These are phyloP conservation scores for Callinectes sapidus DNA, from an alignment of 2,888 invertebrate species.

Conservation along the genomic window DNA sequence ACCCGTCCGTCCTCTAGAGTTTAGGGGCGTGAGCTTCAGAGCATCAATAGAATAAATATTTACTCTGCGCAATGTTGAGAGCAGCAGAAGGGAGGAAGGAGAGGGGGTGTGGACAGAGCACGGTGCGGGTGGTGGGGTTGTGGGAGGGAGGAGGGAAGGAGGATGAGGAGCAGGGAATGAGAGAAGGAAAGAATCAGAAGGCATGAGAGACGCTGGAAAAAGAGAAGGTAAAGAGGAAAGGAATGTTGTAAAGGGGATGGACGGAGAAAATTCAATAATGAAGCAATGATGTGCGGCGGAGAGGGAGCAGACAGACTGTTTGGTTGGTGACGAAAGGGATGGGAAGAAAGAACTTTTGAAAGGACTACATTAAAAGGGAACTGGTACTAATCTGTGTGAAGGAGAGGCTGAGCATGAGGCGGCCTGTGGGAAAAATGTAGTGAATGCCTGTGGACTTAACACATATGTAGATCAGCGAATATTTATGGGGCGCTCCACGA, in stretches of 20 bases:
- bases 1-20: constrained; percentile 28
- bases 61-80: constrained; percentile 39
- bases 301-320: not conserved
- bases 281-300: not conserved
- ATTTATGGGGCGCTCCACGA: not conserved
- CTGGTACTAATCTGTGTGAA: not conserved
- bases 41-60: constrained; percentile 52
- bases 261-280: not conserved
- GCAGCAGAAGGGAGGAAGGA: constrained; percentile 25
- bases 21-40: constrained; percentile 38
- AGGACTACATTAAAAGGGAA: not conserved
- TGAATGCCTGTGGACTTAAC: not conserved
- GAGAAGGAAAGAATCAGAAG: constrained; percentile 26
- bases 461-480: not conserved
- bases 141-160: not conserved
- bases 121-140: not conserved
- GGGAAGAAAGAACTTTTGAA: not conserved
- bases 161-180: not conserved
- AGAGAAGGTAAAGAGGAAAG: constrained; percentile 19
- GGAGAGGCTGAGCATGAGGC: not conserved
- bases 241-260: constrained; percentile 7
- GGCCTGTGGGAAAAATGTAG: not conserved
- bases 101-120: not conserved
- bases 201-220: constrained; percentile 3
- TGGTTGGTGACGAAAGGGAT: not conserved